Conservation (phyloP, 2,797 vertebrate species). For the Moxostoma hubbsi region DNA sequence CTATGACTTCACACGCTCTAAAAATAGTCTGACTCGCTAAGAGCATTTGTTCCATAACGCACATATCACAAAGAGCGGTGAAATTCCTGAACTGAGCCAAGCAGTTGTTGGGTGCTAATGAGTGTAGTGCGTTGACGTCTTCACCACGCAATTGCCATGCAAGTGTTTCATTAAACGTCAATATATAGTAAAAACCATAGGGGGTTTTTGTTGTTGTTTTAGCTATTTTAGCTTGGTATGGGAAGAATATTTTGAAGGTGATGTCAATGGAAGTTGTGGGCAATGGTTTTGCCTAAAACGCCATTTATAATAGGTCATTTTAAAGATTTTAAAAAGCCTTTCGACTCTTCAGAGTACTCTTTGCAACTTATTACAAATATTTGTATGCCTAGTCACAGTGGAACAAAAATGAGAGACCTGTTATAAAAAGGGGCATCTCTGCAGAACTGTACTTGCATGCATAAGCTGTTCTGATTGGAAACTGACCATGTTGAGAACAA, state of each 20-base stretch:
- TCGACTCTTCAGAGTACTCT: background rate
- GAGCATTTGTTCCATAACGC: conserved; percentile 64
- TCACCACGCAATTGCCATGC: conserved; percentile 59
- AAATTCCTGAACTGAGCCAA: conserved; percentile 68
- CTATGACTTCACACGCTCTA: conserved; percentile 66
- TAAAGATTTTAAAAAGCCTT: background rate
- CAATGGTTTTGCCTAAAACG: background rate
- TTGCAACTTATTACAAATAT: background rate
- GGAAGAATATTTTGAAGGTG: conserved; percentile 2
- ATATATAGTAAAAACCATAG: conserved; percentile 57
- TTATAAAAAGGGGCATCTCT: conserved; percentile 1
- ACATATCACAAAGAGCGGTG: conserved; percentile 63
- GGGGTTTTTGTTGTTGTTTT: conserved; percentile 37
- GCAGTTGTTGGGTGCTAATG: conserved; percentile 70
- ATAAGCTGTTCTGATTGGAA: conserved; percentile 16
- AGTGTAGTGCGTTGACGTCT: conserved; percentile 71
- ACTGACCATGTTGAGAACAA: conserved; percentile 11
- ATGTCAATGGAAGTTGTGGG: conserved; percentile 18
- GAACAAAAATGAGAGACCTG: background rate
- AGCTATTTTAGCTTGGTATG: conserved; percentile 1
- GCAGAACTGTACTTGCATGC: background rate
- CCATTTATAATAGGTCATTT: background rate
- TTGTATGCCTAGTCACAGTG: conserved; percentile 13
- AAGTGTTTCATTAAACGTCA: conserved; percentile 69
- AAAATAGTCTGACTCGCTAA: conserved; percentile 64